Evolutionary conservation across 2,797 vertebrate species (phyloP), one percentile per base, ranked within the genome.

Genomic region (Spinus olivaceus): DNA sequence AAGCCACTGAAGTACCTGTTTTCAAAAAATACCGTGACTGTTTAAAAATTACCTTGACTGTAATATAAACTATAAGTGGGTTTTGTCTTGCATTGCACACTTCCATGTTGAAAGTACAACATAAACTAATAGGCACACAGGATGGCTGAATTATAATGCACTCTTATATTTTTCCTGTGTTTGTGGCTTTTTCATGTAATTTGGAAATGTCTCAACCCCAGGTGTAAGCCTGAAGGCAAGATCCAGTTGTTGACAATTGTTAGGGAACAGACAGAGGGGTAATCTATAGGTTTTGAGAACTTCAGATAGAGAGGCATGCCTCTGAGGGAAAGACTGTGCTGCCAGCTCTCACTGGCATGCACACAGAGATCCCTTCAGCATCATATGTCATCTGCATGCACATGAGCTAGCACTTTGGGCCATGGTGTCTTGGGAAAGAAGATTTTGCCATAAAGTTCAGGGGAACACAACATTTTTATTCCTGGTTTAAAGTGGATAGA

Each of bases 221-320:
- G 60, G 44, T 94, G 86, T 70, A 84, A 84, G 66, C 74, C 88
- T 70, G 57, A 92, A 89, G 88, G 81, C 47, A 47, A 69, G 44
- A 86, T 81, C 25, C 78, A 46, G 17, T 59, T 69, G 18, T 44
- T 73, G 56, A 79, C 84, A 92, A 79, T 70, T 87, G 78, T 13
- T 70, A 56, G 37, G 22, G 32, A 92, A 41, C 47, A 86, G 59
- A 69, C 37, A 81, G 41, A 80, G 6, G 23, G 33, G 10, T 18
- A 63, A 44, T 66, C 64, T 84, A 41, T 63, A 92, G 18, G 47
- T 93, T 83, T 53, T 66, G 54, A 76, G 90, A 72, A 63, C 30
- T 70, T 77, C 44, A 87, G 73, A 80, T 41, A 80, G 76, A 69
- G 54, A 77, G 41, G 22, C 22, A 18, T 81, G 16, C 44, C 66